Evolutionary conservation across 2,888 invertebrate species (phyloP), one percentile per base, ranked within the genome.

Genomic region (Noctua fimbriata): DNA sequence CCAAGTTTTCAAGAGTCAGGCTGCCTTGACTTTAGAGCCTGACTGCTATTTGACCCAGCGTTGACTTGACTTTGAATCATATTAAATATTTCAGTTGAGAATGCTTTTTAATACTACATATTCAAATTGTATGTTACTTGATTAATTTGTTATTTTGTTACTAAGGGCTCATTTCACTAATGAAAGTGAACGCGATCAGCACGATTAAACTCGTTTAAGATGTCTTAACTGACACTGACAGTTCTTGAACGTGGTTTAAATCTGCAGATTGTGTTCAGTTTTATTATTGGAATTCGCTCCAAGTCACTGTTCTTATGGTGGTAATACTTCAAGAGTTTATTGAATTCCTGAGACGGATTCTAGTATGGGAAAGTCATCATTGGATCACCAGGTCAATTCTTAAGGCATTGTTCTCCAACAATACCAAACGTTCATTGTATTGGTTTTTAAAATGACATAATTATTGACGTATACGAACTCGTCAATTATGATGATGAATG

Each of bases 401-500:
- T 36, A 2, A 47, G 21, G 4, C 24, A 70, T 60, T 58, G 41
- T 47, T 49, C 24, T 28, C 14, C 18, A 63, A 69, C 9, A 52
- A 74, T 28, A 55, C 24, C 4, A 76, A 36, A 24, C 36, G 14
- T 12, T 55, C 24, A 58, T 41, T 55, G 21, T 44, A 44, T 55
- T 24, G 41, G 28, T 74, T 49, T 63, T 83, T 76, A 47, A 63
- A 69, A 77, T 77, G 77, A 77, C 36, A 77, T 83, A 83, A 77
- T 83, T 65, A 55, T 44, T 69, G 80, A 83, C 69, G 10, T 81
- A 69, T 32, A 69, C 16, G 52, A 55, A 28, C 47, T 65, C 21
- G 12, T 81, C 55, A 81, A 41, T 41, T 10, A 63, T 18, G 6
- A 77, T 47, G 69, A 69, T 49, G 24, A 49, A 69, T 66, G 78